These are phyloP conservation scores for Dendrolimus houi DNA, from an alignment of 2,888 invertebrate genomes.

Conservation along the genomic window DNA sequence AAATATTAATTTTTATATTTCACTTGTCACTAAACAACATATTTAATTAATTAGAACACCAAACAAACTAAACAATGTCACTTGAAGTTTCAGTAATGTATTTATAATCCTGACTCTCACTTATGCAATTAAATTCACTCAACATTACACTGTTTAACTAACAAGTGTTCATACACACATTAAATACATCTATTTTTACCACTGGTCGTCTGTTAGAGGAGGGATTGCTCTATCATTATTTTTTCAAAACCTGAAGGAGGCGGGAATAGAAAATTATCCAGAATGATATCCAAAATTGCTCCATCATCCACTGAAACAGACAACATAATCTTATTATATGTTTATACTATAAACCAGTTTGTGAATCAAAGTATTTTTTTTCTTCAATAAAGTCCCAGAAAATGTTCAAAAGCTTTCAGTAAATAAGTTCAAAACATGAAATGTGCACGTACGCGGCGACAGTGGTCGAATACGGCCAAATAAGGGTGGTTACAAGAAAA, in stretches of 20 bases:
- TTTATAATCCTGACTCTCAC: neutral
- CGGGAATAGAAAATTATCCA: conserved; percentile 91
- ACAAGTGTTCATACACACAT: conserved; percentile 25
- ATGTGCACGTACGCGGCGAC: too few relatives aligned
- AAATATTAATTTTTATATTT: too few relatives aligned
- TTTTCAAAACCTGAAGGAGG: conserved; percentile 93
- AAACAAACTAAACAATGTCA: too few relatives aligned
- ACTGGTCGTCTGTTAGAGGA: conserved; percentile 81
- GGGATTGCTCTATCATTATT: conserved; percentile 97
- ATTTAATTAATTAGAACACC: too few relatives aligned
- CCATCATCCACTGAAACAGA: conserved; percentile 92
- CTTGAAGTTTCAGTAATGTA: too few relatives aligned
- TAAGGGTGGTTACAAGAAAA: too few relatives aligned
- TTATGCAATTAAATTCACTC: conserved; percentile 4
- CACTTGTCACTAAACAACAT: too few relatives aligned
- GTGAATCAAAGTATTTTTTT: neutral
- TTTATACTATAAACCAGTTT: neutral
- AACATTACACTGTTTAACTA: conserved; percentile 9
- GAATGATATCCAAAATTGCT: conserved; percentile 95
- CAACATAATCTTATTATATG: conserved; percentile 1
- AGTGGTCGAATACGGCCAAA: too few relatives aligned
- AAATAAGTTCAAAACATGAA: too few relatives aligned
- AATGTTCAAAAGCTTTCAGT: too few relatives aligned
- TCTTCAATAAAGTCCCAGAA: too few relatives aligned
- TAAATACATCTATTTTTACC: conserved; percentile 7